Percentiles rank a stretch among this genome's conserved stretches.
Conservation (phyloP, 2,113 vertebrate genomes). For the Strix aluco region DNA sequence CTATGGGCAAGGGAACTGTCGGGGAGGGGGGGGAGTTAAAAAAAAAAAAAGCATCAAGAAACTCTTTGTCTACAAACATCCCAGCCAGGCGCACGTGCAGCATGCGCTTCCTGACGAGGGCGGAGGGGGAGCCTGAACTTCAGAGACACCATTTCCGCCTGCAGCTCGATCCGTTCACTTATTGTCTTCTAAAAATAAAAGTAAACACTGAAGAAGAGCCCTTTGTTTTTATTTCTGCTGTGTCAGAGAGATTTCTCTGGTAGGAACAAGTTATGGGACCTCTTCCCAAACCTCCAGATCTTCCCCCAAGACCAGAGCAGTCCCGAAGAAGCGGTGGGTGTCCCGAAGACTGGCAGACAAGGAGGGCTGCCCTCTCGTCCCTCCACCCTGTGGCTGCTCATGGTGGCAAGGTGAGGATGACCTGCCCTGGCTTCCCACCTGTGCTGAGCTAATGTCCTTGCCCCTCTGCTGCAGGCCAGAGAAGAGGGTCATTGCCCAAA, state of each 20-base stretch:
- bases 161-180: background rate
- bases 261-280: background rate
- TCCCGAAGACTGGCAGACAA: too few species aligned
- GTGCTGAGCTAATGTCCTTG: rapidly evolving
- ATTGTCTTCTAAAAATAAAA: slow-evolving; percentile 52
- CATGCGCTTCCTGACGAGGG: slow-evolving; percentile 1
- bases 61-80: slow-evolving; percentile 44
- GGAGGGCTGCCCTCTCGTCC: background rate
- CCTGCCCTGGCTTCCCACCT: background rate
- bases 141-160: slow-evolving; percentile 36
- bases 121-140: background rate
- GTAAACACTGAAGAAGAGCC: slow-evolving; percentile 18
- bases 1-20: slow-evolving; percentile 11
- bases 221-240: background rate
- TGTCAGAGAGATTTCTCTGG: background rate
- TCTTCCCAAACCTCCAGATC: background rate
- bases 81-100: background rate
- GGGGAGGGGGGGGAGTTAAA: too few species aligned
- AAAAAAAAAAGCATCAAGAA: slow-evolving; percentile 49
- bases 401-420: background rate
- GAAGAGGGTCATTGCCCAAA: background rate
- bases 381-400: background rate
- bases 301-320: background rate
- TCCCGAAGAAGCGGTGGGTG: background rate
- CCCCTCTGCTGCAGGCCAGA: background rate